phyloP scores from a whole-genome alignment of 2,113 vertebrate species.

The Pelecanoides urinatrix region DNA sequence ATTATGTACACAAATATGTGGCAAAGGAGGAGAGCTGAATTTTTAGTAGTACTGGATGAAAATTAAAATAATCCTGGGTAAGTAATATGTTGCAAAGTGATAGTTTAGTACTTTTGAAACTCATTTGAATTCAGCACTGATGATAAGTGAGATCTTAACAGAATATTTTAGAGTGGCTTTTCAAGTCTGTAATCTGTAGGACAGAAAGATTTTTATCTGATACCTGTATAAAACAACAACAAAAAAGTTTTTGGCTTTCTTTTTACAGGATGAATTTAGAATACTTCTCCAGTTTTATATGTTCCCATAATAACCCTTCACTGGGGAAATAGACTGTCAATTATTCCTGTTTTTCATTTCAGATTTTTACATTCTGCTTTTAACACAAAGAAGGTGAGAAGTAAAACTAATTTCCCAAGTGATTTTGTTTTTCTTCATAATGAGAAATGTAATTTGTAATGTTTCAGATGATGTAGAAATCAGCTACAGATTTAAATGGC shows the following conservation, averaged over 20 bases:
- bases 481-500: background rate
- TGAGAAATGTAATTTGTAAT: background rate
- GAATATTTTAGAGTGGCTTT: slow-evolving; percentile 32
- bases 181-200: background rate
- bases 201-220: background rate
- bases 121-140: slow-evolving; percentile 65
- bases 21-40: slow-evolving; percentile 44
- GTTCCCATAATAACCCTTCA: background rate
- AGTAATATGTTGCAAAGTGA: slow-evolving; percentile 56
- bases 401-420: slow-evolving; percentile 41
- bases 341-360: slow-evolving; percentile 8
- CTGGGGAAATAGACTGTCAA: background rate
- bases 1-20: slow-evolving; percentile 40
- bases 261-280: background rate
- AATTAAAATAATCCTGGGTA: slow-evolving; percentile 67
- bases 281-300: background rate
- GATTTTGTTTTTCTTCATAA: slow-evolving; percentile 32
- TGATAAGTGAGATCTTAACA: slow-evolving; percentile 30
- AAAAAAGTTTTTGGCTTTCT: background rate
- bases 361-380: slow-evolving; percentile 8
- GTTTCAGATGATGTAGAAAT: slow-evolving; percentile 8
- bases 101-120: slow-evolving; percentile 61
- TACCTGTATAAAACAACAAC: background rate
- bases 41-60: slow-evolving; percentile 61
- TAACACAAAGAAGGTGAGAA: slow-evolving; percentile 30